A percentile compares a stretch with the other conserved stretches of the same genome.
Evolutionary conservation across 35 echinoderm and acorn worm genomes (phyloP).

Genomic region (Ptychodera flava): DNA sequence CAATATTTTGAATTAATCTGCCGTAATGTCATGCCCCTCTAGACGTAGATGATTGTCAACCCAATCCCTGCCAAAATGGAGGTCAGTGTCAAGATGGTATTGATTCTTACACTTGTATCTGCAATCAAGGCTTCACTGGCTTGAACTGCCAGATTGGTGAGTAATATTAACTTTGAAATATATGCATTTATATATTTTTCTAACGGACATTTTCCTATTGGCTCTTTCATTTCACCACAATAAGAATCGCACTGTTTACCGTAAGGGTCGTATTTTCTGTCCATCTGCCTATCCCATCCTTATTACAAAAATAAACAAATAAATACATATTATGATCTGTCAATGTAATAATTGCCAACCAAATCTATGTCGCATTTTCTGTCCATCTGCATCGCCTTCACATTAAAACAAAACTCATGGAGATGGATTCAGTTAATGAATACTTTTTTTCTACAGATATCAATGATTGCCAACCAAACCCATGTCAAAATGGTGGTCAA

Average conservation of each 20-base stretch:
- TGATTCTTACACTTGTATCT: conserved; percentile 28
- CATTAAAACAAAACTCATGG: not conserved
- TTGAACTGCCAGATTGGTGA: conserved; percentile 29
- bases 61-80: conserved; percentile 45
- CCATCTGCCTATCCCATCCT: too few relatives aligned
- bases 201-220: too few relatives aligned
- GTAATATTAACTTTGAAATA: too few relatives aligned
- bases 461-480: conserved; percentile 45
- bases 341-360: not conserved
- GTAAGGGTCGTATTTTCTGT: too few relatives aligned
- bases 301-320: too few relatives aligned
- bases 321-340: conserved; percentile 4
- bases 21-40: too few relatives aligned
- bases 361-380: not conserved
- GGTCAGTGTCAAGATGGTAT: conserved; percentile 33
- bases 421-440: not conserved
- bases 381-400: not conserved
- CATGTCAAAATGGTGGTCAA: conserved; percentile 38
- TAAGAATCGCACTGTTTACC: too few relatives aligned
- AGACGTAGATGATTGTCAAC: conserved; percentile 47
- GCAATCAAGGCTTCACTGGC: conserved; percentile 22
- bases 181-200: too few relatives aligned
- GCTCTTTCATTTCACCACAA: too few relatives aligned
- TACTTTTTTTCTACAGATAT: conserved; percentile 26
- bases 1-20: too few relatives aligned